Conservation (phyloP, 2,113 vertebrate genomes). For the Ammodramus savannarum region DNA sequence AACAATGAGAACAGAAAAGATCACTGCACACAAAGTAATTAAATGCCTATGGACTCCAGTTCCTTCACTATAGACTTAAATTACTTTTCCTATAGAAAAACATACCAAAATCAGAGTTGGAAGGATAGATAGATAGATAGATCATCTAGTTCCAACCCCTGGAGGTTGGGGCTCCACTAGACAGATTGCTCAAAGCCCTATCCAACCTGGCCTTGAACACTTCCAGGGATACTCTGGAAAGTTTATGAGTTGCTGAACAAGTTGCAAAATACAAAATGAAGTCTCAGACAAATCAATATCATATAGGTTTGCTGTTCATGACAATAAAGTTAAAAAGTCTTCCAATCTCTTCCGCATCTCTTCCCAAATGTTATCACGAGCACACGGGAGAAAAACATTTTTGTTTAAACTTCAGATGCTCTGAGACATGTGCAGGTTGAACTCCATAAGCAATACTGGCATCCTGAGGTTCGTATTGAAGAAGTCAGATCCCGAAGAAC, state of each 20-base stretch:
- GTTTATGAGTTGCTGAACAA: not conserved
- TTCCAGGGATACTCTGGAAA: not conserved
- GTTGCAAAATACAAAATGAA: not conserved
- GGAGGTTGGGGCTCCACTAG: not conserved
- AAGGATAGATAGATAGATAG: too few relatives aligned
- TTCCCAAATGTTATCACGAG: not conserved
- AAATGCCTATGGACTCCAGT: not conserved
- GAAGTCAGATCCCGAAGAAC: not conserved
- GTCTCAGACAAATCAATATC: not conserved
- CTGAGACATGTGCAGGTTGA: not conserved
- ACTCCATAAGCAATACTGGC: not conserved
- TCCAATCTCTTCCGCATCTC: not conserved
- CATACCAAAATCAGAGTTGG: not conserved
- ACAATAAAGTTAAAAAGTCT: not conserved
- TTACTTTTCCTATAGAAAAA: not conserved
- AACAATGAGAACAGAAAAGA: not conserved
- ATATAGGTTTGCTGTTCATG: not conserved
- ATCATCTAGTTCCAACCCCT: not conserved
- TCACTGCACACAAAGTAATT: not conserved
- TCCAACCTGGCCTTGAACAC: not conserved
- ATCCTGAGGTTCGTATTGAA: accelerated
- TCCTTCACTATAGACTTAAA: not conserved
- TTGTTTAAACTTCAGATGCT: not conserved
- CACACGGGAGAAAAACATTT: not conserved
- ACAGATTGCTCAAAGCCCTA: not conserved